Percentiles rank a stretch among this genome's conserved stretches.
These are phyloP conservation scores for Eutolmus rufibarbis DNA, from an alignment of 2,888 invertebrate species.

Conservation along the genomic window DNA sequence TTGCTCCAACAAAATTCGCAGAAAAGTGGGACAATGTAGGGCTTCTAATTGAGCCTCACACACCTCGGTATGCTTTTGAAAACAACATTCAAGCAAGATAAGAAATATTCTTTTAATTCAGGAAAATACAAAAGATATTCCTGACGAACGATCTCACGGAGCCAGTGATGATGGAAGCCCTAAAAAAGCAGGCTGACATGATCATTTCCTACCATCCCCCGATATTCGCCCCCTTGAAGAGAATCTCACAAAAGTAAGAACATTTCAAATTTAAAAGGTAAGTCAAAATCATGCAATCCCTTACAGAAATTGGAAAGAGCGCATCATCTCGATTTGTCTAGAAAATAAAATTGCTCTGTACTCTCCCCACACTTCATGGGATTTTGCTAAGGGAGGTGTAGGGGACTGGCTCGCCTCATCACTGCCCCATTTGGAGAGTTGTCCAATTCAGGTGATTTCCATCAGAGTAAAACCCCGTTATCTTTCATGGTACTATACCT, in stretches of 20 bases:
- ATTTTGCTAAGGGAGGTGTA: conserved; percentile 82
- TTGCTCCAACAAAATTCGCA: conserved; percentile 76
- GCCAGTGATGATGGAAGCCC: conserved; percentile 83
- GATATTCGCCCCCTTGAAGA: conserved; percentile 84
- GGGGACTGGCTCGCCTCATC: conserved; percentile 88
- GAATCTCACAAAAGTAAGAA: conserved; percentile 76
- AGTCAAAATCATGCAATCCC: conserved; percentile 44
- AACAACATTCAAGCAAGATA: conserved; percentile 40
- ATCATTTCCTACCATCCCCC: conserved; percentile 97
- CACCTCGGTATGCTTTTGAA: conserved; percentile 62
- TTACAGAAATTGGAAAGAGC: conserved; percentile 77
- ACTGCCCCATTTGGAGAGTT: conserved; percentile 52
- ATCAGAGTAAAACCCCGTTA: not conserved
- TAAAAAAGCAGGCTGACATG: conserved; percentile 72
- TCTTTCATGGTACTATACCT: not conserved
- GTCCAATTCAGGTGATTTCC: conserved; percentile 43
- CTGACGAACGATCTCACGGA: conserved; percentile 94
- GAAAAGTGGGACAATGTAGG: conserved; percentile 97
- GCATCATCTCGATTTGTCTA: conserved; percentile 79
- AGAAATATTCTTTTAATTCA: conserved; percentile 43
- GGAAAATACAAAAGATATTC: conserved; percentile 71
- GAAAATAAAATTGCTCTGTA: conserved; percentile 87
- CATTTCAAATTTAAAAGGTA: not conserved
- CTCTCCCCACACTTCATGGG: conserved; percentile 94
- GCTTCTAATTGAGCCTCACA: conserved; percentile 81